Evolutionary conservation across 2,797 vertebrate genomes (phyloP).

Genomic region (Furcifer pardalis): DNA sequence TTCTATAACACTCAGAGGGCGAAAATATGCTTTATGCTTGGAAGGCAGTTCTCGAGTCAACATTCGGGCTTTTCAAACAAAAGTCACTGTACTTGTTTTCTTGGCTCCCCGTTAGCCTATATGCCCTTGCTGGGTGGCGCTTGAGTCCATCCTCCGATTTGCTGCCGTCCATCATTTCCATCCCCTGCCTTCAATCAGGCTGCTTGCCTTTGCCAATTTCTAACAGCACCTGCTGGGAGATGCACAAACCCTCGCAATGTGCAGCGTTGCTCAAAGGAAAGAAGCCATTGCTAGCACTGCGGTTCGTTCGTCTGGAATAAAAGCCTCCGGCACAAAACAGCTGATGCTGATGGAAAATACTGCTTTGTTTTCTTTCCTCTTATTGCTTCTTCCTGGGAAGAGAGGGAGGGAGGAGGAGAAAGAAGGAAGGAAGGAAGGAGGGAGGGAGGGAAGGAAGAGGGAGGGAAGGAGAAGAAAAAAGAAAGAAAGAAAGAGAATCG

Average conservation of each 20-base stretch:
- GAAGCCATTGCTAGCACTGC: not conserved
- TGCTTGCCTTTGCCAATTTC: not conserved
- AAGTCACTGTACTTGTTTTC: not conserved
- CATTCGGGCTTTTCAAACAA: not conserved
- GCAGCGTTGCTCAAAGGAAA: not conserved
- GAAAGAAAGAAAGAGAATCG: no score
- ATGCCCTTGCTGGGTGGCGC: no score
- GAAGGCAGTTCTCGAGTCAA: not conserved
- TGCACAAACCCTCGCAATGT: not conserved
- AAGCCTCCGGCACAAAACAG: not conserved
- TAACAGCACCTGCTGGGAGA: not conserved
- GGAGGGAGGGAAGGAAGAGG: no score
- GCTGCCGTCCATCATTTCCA: not conserved
- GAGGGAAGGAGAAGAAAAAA: no score
- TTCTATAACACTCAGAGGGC: no score
- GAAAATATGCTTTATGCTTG: no score
- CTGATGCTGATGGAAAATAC: not conserved
- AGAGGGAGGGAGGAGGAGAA: no score
- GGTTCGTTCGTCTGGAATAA: not conserved
- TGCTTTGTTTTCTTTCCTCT: not conserved
- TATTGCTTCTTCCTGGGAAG: not conserved
- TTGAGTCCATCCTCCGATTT: not conserved
- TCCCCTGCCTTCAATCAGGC: not conserved
- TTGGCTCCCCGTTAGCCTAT: not conserved
- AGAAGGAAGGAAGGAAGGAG: no score